Percentiles rank a stretch among this genome's conserved stretches.
These are phyloP conservation scores for Epistrophella euchroma DNA, from an alignment of 2,888 invertebrate species.

Conservation along the genomic window DNA sequence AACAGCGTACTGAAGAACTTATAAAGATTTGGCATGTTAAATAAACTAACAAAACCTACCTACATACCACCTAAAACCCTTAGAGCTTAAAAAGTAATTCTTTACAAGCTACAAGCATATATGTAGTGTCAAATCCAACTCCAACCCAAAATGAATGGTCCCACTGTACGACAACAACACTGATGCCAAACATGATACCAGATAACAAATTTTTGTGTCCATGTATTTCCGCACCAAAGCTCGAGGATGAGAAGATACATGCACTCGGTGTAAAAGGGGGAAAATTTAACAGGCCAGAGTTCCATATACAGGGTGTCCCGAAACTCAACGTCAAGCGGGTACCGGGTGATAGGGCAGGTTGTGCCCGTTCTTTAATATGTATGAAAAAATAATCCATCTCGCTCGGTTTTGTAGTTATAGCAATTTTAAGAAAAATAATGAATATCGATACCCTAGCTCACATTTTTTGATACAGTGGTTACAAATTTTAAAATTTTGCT, in stretches of 20 bases:
- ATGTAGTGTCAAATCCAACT: background rate
- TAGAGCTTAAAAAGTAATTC: background rate
- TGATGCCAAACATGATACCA: slow-evolving; percentile 47
- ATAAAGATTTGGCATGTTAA: too few relatives aligned
- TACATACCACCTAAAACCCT: background rate
- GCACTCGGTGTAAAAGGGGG: background rate
- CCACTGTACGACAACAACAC: slow-evolving; percentile 44
- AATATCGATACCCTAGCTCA: too few relatives aligned
- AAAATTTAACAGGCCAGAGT: slow-evolving; percentile 23
- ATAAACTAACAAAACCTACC: background rate
- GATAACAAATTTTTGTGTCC: slow-evolving; percentile 52
- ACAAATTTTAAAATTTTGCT: too few relatives aligned
- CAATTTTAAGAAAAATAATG: too few relatives aligned
- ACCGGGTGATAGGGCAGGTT: too few relatives aligned
- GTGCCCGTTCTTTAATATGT: too few relatives aligned
- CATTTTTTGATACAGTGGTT: too few relatives aligned
- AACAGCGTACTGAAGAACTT: too few relatives aligned
- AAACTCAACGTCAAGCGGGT: too few relatives aligned
- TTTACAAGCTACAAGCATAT: background rate
- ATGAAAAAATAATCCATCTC: too few relatives aligned
- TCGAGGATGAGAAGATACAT: slow-evolving; percentile 10
- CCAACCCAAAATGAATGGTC: background rate
- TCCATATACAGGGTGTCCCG: too few relatives aligned
- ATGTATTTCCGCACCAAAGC: slow-evolving; percentile 32
- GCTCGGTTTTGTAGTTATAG: too few relatives aligned